phyloP scores from a whole-genome alignment of 2,797 vertebrate species.

The Micropoecilia bifurca region DNA sequence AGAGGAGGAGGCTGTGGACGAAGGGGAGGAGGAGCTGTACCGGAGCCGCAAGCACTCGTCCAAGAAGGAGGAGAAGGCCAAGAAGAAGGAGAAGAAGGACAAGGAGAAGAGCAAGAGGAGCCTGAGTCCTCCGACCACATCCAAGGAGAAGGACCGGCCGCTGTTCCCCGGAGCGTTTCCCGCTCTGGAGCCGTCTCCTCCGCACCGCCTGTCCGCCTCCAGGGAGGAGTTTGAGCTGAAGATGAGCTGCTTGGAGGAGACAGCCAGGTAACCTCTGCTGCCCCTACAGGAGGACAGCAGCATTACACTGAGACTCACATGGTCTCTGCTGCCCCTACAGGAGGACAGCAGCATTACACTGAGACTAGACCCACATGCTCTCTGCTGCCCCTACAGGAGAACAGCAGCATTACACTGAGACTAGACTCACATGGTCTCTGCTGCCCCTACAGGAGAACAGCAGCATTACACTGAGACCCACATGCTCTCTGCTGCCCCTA shows the following conservation, averaged over 20 bases:
- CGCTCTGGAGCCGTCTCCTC: constrained; percentile 77
- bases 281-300: neutral
- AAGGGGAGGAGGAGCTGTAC: constrained; percentile 88
- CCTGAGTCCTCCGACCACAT: constrained; percentile 76
- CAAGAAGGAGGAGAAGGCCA: constrained; percentile 87
- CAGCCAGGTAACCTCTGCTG: constrained; percentile 81
- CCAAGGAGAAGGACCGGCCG: constrained; percentile 84
- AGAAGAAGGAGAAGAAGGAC: constrained; percentile 85
- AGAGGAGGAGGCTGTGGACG: constrained; percentile 83
- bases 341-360: no score
- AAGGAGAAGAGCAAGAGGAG: constrained; percentile 85
- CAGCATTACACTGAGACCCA: no score
- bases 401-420: no score
- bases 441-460: no score
- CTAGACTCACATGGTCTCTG: no score
- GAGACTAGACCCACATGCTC: no score
- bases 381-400: no score
- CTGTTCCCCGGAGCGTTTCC: constrained; percentile 80
- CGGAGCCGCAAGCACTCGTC: constrained; percentile 90
- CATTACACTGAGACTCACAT: neutral
- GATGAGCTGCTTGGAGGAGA: constrained; percentile 88
- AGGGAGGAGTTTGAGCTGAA: constrained; percentile 92
- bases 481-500: no score
- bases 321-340: no score
- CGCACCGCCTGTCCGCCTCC: constrained; percentile 80